A percentile compares a stretch with the other conserved stretches of the same genome.
These are phyloP conservation scores for Ovis canadensis DNA, from an alignment of 2,113 vertebrate genomes.

Conservation along the genomic window DNA sequence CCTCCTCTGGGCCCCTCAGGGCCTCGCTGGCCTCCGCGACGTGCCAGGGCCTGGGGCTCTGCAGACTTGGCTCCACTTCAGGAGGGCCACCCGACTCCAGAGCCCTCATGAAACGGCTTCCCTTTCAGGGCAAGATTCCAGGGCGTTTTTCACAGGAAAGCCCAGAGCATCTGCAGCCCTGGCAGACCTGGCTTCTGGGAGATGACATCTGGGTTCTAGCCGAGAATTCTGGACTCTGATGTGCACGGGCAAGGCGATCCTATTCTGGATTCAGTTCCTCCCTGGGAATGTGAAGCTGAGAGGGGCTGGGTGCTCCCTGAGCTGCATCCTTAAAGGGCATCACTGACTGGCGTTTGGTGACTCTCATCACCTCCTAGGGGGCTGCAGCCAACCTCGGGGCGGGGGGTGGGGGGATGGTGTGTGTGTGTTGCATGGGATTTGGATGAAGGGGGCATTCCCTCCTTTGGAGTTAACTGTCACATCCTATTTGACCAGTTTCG, in stretches of 20 bases:
- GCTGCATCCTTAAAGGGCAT: too few relatives aligned
- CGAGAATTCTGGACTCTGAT: neutral
- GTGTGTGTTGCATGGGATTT: neutral
- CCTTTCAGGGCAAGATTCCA: neutral
- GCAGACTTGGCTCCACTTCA: fast-evolving
- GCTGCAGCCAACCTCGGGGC: neutral
- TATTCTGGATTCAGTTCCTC: neutral
- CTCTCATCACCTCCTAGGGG: neutral
- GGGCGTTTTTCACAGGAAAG: neutral
- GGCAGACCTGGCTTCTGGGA: neutral
- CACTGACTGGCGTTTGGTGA: neutral
- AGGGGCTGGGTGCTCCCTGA: neutral
- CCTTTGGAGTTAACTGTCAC: neutral
- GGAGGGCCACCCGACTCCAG: neutral
- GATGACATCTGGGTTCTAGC: neutral
- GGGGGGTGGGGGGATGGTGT: too few relatives aligned
- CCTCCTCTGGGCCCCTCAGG: neutral
- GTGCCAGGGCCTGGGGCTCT: neutral
- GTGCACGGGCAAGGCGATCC: neutral
- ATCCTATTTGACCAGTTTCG: neutral
- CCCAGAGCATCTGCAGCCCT: neutral
- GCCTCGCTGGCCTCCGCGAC: fast-evolving
- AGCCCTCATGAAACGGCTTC: neutral
- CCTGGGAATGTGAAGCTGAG: neutral
- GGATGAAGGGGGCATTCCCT: neutral